Percentiles rank a stretch among this genome's conserved stretches.
phyloP scores from a whole-genome alignment of 2,113 vertebrate species.

The Tragelaphus imberbis region DNA sequence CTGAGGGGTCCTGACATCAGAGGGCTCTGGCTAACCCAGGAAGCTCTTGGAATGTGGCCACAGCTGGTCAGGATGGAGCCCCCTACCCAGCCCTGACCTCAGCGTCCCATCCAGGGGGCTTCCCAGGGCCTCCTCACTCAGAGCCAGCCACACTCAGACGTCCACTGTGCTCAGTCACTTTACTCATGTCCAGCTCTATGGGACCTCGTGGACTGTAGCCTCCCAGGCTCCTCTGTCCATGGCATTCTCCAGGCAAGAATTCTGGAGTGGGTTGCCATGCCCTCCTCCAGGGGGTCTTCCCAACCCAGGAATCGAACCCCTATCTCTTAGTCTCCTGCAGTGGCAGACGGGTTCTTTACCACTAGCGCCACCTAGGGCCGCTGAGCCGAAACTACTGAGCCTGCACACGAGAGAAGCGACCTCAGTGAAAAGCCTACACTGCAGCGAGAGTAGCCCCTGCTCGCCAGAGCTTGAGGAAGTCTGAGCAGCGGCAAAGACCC shows the following conservation, averaged over 20 bases:
- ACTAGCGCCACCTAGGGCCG: background rate
- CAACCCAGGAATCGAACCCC: background rate
- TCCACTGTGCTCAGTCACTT: background rate
- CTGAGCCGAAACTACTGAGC: background rate
- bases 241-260: background rate
- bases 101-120: accelerated
- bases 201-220: background rate
- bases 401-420: background rate
- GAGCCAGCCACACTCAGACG: accelerated
- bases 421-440: background rate
- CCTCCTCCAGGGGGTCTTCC: background rate
- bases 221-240: background rate
- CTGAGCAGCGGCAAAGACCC: background rate
- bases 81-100: background rate
- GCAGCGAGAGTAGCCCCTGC: background rate
- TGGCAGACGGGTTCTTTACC: background rate
- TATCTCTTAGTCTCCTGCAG: background rate
- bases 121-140: background rate
- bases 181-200: background rate
- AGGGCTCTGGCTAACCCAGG: background rate
- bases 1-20: background rate
- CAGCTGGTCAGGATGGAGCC: background rate
- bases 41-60: background rate
- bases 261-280: background rate
- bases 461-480: background rate